These are phyloP conservation scores for Alexandromys fortis DNA, from an alignment of 2,113 vertebrate species.

Conservation along the genomic window DNA sequence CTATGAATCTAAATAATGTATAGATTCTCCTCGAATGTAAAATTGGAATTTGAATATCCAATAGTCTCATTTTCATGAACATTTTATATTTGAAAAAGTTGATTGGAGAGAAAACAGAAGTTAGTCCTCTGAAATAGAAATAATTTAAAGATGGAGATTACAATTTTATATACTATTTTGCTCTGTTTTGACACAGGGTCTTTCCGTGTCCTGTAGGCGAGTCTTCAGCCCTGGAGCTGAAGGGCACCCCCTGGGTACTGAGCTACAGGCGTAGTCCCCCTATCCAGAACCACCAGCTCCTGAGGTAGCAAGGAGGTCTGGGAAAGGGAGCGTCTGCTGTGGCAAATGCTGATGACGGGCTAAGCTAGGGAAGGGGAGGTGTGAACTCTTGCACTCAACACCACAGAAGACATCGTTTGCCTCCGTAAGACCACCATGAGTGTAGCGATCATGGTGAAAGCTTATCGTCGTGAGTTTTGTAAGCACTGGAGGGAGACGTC, in stretches of 20 bases:
- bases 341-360: too few species aligned
- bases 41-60: slow-evolving; percentile 48
- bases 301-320: not conserved
- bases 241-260: not conserved
- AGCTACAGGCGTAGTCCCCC: not conserved
- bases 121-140: slow-evolving; percentile 28
- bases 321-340: not conserved
- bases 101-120: slow-evolving; percentile 40
- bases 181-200: not conserved
- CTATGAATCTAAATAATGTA: slow-evolving; percentile 35
- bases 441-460: not conserved
- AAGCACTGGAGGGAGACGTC: not conserved
- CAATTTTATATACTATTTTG: not conserved
- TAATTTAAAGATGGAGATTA: slow-evolving; percentile 50
- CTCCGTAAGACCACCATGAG: not conserved
- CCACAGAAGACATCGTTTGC: not conserved
- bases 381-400: not conserved
- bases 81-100: slow-evolving; percentile 23
- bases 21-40: slow-evolving; percentile 43
- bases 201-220: not conserved
- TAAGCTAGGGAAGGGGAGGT: not conserved
- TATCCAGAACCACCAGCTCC: not conserved
- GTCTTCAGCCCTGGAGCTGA: not conserved
- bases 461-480: not conserved
- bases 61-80: slow-evolving; percentile 46